Evolutionary conservation across 2,113 vertebrate species (phyloP).

Genomic region (Centropus bengalensis): DNA sequence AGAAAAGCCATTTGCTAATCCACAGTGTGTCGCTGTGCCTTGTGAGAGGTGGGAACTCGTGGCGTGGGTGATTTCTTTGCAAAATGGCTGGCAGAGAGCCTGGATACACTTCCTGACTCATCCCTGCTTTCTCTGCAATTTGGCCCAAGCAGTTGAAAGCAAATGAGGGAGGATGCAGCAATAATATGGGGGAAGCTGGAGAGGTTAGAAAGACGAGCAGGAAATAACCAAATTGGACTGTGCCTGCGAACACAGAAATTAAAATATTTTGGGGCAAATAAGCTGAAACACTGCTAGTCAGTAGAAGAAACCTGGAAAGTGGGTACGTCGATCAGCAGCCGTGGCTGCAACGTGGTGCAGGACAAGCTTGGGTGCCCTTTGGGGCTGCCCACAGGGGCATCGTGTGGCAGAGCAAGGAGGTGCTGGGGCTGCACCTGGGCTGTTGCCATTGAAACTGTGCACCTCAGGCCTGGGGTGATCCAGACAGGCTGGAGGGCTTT

Average conservation of each 20-base stretch:
- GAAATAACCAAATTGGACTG: background rate
- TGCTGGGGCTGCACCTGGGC: background rate
- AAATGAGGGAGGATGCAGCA: slow-evolving; percentile 15
- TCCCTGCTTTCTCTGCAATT: slow-evolving; percentile 21
- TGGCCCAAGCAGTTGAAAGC: background rate
- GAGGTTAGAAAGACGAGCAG: background rate
- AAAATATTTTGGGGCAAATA: background rate
- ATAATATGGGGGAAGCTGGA: background rate
- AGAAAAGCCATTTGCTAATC: background rate
- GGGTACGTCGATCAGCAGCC: background rate
- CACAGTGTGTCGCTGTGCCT: background rate
- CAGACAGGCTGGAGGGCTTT: background rate
- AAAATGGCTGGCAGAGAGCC: slow-evolving; percentile 9
- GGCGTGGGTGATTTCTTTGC: background rate
- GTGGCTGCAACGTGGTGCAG: background rate
- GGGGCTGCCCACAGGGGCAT: background rate
- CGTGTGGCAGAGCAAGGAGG: accelerated
- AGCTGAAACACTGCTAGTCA: background rate
- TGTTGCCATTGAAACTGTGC: accelerated
- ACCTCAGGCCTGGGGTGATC: background rate
- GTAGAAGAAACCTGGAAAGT: background rate
- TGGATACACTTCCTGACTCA: slow-evolving; percentile 5
- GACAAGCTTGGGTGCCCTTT: background rate
- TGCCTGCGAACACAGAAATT: background rate
- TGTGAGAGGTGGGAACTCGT: background rate